Evolutionary conservation across 2,888 invertebrate species (phyloP), one percentile per base, ranked within the genome.

Genomic region (Ophion ventricosus): DNA sequence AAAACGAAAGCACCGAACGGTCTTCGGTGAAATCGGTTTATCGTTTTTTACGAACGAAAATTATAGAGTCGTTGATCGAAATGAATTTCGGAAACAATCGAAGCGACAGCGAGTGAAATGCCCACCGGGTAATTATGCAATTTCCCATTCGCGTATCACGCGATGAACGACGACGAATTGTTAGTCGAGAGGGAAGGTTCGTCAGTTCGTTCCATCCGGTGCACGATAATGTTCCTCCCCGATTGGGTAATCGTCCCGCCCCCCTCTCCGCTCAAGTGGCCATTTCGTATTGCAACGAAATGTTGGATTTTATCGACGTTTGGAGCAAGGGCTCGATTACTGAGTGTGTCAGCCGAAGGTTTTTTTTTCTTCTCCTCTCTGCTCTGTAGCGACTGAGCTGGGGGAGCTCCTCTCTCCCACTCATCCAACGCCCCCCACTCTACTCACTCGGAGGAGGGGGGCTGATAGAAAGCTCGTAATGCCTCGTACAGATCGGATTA

Each of bases 401-500:
- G 49, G 14, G 14, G 2, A 49, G 17, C 0, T 11, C 49, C 14
- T 4, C 17, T 49, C 49, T 49, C 49, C 14, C 49, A 49, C 14
- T 49, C 49, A 3, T 2, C 1, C 14, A 43, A 43, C 43, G 8
- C 14, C 43, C 43, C 43, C 43, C 43, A 43, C 43, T 43, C 43
- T 10, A 43, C 35, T 8, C 35, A 14, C 43, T 43, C 1, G 57
- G 57, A 57, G 17, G 23, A 57, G 25, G 43, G 59, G 23, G 26
- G 25, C 20, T 43, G 43, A 49, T 20, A 3, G 26, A 61, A 17
- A 72, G 67, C 26, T 64, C 54, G 56, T 69, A 78, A 78, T 74
- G 78, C 63, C 61, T 72, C 72, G 54, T 54, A 40, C 40, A 54
- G 78, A 82, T 78, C 56, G 73, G 66, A 82, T 82, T 82, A 82